Conservation (phyloP, 2,797 vertebrate genomes). For the Holocentrus rufus region DNA sequence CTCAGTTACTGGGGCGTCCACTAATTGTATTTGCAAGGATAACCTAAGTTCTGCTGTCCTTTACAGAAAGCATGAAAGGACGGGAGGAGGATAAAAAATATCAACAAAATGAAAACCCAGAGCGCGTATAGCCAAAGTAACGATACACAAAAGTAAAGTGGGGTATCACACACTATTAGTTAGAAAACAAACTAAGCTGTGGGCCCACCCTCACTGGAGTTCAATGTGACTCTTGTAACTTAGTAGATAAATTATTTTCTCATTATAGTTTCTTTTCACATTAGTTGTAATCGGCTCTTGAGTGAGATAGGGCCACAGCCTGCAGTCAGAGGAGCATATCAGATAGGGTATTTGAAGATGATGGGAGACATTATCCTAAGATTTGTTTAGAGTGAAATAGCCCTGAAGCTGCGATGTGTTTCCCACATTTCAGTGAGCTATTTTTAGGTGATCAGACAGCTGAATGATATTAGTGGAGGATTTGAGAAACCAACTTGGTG, state of each 20-base stretch:
- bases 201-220: constrained; percentile 17
- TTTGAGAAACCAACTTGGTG: neutral
- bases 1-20: constrained; percentile 7
- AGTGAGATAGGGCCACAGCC: constrained; percentile 17
- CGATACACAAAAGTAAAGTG: neutral
- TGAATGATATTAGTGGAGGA: neutral
- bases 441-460: constrained; percentile 3
- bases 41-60: neutral
- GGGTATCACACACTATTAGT: constrained; percentile 5
- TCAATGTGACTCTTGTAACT: constrained; percentile 36
- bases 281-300: constrained; percentile 32
- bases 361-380: constrained; percentile 12
- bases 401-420: neutral
- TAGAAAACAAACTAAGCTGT: constrained; percentile 48
- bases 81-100: neutral
- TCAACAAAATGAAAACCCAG: constrained; percentile 15
- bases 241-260: constrained; percentile 36
- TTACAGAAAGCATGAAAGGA: constrained; percentile 10
- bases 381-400: constrained; percentile 37
- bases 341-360: constrained; percentile 30
- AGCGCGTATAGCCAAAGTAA: neutral
- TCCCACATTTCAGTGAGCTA: neutral
- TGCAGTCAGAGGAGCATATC: constrained; percentile 29
- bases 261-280: constrained; percentile 52
- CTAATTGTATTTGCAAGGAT: constrained; percentile 13